Evolutionary conservation across 2,888 invertebrate species (phyloP), one percentile per base, ranked within the genome.

Genomic region (Nebria salina): DNA sequence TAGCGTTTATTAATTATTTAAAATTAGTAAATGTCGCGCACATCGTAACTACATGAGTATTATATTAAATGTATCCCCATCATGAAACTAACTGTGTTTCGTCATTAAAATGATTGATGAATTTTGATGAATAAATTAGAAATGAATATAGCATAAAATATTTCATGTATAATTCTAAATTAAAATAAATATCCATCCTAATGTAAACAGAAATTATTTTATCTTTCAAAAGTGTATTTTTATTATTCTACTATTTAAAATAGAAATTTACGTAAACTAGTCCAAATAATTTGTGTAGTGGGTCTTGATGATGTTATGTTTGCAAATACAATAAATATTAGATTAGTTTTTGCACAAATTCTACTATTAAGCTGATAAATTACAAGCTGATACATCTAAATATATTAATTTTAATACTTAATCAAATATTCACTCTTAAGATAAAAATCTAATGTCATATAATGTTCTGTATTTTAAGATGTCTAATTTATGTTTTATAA

Each of bases 401-500:
- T 13, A 25, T 42, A 74, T 65, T 76, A 66, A 76, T 76, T 76
- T 76, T 76, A 66, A 76, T 76, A 66, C 65, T 76, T 43, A 72
- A 1, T 54, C 13, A 54, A 54, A 54, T 13, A 54, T 54, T 54
- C 8, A 11, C 8, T 54, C 8, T 54, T 11, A 54, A 54, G 8
- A 54, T 54, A 54, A 54, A 13, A 54, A 13, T 11, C 20, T 20
- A 20, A 76, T 76, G 76, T 76, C 42, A 76, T 66, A 41, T 76
- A 65, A 65, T 76, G 66, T 76, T 76, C 66, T 76, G 76, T 65
- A 43, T 66, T 76, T 66, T 66, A 7, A 75, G 65, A 76, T 76
- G 76, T 76, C 34, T 76, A 76, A 76, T 20, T 66, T 42, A 76
- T 76, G 76, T 76, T 76, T 76, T 76, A 26, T 76, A 76, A 76